Base-by-base conservation (phyloP, 92 coral and sea anemone genomes). In the Epizoanthus rinbou region DNA sequence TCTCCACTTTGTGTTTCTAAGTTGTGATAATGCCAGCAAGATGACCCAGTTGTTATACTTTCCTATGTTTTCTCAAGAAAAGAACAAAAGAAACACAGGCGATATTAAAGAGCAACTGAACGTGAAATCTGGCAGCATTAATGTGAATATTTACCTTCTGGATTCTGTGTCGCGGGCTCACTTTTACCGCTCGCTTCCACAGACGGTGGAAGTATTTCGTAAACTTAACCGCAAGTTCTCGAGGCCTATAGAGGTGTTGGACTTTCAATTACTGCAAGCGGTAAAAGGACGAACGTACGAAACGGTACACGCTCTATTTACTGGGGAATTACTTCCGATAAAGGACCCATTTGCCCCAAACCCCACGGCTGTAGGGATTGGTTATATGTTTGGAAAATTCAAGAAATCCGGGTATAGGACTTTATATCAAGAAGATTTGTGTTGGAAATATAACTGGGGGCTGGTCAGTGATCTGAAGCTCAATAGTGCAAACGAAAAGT, bases 111-210 rank as follows among this genome's bases (percentile, higher is more conserved):
- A 7, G 39, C 73, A 16, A 18, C 73, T 10, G 17, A 2, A 67
- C 73, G 5, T 6, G 43, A 37, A 3, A 37, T 33, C 73, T 17
- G 78, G 47, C 39, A 67, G 47, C 24, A 80, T 83, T 10, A 83
- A 23, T 59, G 71, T 83, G 37, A 83, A 83, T 70, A 45, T 83
- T 15, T 25, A 69, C 11, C 41, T 83, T 10, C 60, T 83, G 8
- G 86, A 83, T 39, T 83, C 86, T 0, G 65, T 83, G 4, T 83
- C 86, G 8, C 60, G 86, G 17, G 80, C 86, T 25, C 86, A 83
- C 64, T 83, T 83, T 58, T 83, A 83, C 71, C 86, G 86, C 28
- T 83, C 86, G 6, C 75, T 83, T 24, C 86, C 86, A 28, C 57
- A 83, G 33, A 83, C 86, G 6, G 80, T 83, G 5, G 78, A 72